phyloP scores from a whole-genome alignment of 2,113 vertebrate species.

The Microcebus griseorufus region DNA sequence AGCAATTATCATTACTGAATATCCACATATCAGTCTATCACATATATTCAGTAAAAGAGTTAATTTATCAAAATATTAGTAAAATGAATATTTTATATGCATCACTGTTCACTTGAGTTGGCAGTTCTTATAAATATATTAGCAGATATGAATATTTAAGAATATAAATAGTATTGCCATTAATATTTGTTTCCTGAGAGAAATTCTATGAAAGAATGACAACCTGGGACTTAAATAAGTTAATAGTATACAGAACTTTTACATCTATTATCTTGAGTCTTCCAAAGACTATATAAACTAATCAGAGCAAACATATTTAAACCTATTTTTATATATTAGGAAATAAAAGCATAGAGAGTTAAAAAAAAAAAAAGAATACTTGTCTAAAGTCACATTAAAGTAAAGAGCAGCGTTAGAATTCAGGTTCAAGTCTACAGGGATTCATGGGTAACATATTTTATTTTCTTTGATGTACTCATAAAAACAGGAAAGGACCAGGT shows the following conservation, averaged over 20 bases:
- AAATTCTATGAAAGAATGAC: not conserved
- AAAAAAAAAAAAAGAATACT: not conserved
- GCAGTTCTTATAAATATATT: not conserved
- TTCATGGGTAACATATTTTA: not conserved
- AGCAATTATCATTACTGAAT: not conserved
- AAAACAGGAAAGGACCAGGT: not conserved
- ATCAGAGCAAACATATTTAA: not conserved
- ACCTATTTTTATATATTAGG: not conserved
- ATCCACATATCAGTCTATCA: not conserved
- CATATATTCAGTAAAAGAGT: not conserved
- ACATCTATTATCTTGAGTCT: not conserved
- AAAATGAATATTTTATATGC: not conserved
- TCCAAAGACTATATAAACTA: not conserved
- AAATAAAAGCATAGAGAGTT: not conserved
- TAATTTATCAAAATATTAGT: not conserved
- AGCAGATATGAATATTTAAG: not conserved
- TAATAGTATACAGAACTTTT: not conserved
- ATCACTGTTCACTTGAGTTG: not conserved
- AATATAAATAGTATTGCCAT: not conserved
- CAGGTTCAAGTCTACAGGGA: not conserved
- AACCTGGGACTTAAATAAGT: not conserved
- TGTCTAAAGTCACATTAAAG: not conserved
- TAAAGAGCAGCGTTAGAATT: not conserved
- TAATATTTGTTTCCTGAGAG: not conserved
- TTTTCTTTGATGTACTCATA: not conserved